phyloP scores from a whole-genome alignment of 2,888 invertebrate species.

The Periphyllus acericola region DNA sequence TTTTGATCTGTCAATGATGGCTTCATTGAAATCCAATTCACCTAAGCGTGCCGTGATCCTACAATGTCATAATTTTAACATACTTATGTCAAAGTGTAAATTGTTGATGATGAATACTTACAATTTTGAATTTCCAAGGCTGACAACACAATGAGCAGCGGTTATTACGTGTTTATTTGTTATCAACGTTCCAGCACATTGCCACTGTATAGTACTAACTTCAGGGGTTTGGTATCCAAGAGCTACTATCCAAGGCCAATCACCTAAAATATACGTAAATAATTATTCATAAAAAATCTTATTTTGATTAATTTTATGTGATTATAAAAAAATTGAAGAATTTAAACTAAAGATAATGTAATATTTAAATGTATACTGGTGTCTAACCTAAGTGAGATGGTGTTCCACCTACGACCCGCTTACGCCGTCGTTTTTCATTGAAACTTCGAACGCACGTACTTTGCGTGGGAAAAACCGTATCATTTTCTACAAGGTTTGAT shows the following conservation, averaged over 20 bases:
- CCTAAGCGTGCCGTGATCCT: conserved; percentile 63
- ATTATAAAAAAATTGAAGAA: too few species aligned
- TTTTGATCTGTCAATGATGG: conserved; percentile 57
- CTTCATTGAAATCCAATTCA: conserved; percentile 62
- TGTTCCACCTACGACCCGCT: too few species aligned
- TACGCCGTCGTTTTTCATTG: too few species aligned
- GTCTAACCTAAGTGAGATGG: too few species aligned
- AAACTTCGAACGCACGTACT: too few species aligned
- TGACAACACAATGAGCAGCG: conserved; percentile 70
- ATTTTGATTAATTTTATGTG: too few species aligned
- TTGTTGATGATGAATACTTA: conserved; percentile 68
- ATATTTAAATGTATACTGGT: too few species aligned
- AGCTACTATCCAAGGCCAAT: conserved; percentile 83
- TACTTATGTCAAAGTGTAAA: background rate
- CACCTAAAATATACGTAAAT: conserved; percentile 69
- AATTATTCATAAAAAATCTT: background rate
- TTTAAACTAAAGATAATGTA: too few species aligned
- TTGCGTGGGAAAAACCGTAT: too few species aligned
- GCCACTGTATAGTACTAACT: conserved; percentile 64
- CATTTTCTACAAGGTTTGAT: too few species aligned
- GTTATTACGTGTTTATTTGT: conserved; percentile 19
- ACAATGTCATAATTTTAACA: background rate
- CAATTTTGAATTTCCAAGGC: conserved; percentile 70
- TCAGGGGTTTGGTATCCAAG: conserved; percentile 74
- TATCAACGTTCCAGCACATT: conserved; percentile 64